These are phyloP conservation scores for Popillia japonica DNA, from an alignment of 1,140 invertebrate species.

Conservation along the genomic window DNA sequence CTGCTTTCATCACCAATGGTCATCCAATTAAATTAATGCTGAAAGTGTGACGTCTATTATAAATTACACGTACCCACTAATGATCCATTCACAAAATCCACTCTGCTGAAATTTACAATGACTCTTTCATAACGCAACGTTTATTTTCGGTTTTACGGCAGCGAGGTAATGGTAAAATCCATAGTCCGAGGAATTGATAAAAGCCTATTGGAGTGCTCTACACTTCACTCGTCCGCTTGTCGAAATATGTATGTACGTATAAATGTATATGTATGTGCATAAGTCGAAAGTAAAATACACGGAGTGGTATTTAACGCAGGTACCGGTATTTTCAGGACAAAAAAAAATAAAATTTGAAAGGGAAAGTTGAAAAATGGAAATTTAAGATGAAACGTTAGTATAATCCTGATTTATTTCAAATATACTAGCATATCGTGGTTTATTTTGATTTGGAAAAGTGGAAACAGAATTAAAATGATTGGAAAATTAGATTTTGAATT, in stretches of 20 bases:
- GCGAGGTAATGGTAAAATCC: not conserved
- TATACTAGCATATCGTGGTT: no score
- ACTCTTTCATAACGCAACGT: not conserved
- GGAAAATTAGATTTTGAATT: no score
- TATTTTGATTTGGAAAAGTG: no score
- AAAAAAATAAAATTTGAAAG: not conserved
- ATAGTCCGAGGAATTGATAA: no score
- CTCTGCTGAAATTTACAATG: not conserved
- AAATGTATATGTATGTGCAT: not conserved
- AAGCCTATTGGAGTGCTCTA: no score
- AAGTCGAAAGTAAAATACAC: not conserved
- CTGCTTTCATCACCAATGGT: not conserved
- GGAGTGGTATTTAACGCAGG: not conserved
- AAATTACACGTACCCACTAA: not conserved
- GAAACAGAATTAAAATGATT: no score
- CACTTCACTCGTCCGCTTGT: no score
- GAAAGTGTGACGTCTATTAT: constrained; percentile 11
- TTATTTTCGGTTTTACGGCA: not conserved
- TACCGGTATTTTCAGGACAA: not conserved
- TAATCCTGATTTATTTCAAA: no score
- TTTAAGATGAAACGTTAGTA: no score
- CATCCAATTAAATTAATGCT: not conserved
- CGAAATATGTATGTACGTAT: no score
- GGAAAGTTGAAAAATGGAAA: not conserved
- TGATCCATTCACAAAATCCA: not conserved